A percentile compares a stretch with the other conserved stretches of the same genome.
phyloP scores from a whole-genome alignment of 1,140 invertebrate genomes.

The Drosophila busckii region DNA sequence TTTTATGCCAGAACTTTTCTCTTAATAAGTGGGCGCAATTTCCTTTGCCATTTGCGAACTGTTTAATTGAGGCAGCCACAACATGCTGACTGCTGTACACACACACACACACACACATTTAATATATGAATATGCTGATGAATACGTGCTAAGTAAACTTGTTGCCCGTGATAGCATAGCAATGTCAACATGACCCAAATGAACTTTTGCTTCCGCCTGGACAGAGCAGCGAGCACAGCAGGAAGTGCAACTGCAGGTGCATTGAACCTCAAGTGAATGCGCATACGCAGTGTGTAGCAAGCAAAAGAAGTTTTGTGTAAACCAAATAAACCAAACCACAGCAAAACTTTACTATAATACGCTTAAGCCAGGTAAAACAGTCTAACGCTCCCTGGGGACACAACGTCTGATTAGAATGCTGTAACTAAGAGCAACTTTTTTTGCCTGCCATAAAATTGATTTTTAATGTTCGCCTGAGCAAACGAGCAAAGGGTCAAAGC shows the following conservation, averaged over 20 bases:
- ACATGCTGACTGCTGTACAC: not conserved
- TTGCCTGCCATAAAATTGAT: conserved; percentile 59
- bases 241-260: conserved; percentile 43
- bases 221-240: too few relatives aligned
- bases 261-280: conserved; percentile 31
- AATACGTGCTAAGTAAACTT: not conserved
- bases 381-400: too few relatives aligned
- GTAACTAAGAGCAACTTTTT: too few relatives aligned
- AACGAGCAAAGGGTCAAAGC: conserved; percentile 18
- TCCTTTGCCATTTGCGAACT: conserved; percentile 27
- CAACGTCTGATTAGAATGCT: too few relatives aligned
- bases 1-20: conserved; percentile 34
- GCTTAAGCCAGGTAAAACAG: too few relatives aligned
- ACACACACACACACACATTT: too few relatives aligned
- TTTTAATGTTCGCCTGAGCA: conserved; percentile 51
- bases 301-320: conserved; percentile 25
- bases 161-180: conserved; percentile 3
- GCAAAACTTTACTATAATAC: too few relatives aligned
- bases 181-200: conserved; percentile 33
- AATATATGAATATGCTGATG: not conserved
- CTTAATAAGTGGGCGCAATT: conserved; percentile 53
- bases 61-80: conserved; percentile 47
- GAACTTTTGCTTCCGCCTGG: conserved; percentile 38
- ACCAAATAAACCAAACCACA: conserved; percentile 19
- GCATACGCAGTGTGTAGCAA: conserved; percentile 15